These are phyloP conservation scores for Rhea pennata DNA, from an alignment of 2,113 vertebrate genomes.

Conservation along the genomic window DNA sequence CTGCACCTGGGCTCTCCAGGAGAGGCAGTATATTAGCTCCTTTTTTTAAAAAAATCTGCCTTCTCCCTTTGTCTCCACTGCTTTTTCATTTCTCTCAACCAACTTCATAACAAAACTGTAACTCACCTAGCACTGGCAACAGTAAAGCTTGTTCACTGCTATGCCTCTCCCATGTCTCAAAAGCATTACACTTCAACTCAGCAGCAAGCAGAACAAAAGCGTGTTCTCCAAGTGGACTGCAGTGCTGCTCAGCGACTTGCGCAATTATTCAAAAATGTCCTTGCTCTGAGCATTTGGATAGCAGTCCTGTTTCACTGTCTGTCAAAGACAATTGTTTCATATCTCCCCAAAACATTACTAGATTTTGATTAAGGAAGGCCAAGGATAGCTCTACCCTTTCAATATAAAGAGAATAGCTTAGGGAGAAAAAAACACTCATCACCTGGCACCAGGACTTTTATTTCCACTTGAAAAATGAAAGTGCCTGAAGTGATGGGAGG, in stretches of 20 bases:
- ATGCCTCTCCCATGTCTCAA: background rate
- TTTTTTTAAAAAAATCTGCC: rapidly evolving
- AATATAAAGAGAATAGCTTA: background rate
- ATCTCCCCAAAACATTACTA: conserved; percentile 45
- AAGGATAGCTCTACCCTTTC: conserved; percentile 1
- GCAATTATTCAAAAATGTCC: background rate
- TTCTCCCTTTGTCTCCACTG: background rate
- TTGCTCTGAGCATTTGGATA: background rate
- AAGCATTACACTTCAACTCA: rapidly evolving
- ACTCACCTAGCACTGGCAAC: background rate
- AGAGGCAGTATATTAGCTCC: background rate
- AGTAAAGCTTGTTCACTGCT: background rate
- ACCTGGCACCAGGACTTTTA: background rate
- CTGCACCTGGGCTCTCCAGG: background rate
- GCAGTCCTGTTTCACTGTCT: conserved; percentile 16
- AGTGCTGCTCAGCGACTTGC: background rate
- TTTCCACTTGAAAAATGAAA: conserved; percentile 8
- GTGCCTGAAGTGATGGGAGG: background rate
- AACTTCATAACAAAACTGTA: background rate
- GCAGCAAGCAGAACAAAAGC: background rate
- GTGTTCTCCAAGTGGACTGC: background rate
- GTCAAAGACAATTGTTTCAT: conserved; percentile 14
- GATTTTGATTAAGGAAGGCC: conserved; percentile 59
- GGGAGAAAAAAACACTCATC: conserved; percentile 12
- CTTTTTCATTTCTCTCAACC: rapidly evolving